Percentiles rank a stretch among this genome's conserved stretches.
Evolutionary conservation across 1,140 invertebrate genomes (phyloP).

Genomic region (Agrilus planipennis): DNA sequence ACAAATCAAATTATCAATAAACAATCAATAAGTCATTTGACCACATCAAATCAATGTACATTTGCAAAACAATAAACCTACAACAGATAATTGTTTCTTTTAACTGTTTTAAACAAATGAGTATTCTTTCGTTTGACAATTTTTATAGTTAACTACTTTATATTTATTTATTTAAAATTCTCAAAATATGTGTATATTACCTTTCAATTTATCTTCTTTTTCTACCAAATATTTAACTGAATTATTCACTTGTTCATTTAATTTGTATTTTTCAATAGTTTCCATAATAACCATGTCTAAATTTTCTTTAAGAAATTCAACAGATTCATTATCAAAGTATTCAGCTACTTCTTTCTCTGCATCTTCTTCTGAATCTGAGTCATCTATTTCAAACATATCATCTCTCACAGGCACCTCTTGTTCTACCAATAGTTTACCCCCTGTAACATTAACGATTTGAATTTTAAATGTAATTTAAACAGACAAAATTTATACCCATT

Average conservation of each 20-base stretch:
- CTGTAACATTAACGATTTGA: too few species aligned
- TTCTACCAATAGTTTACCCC: slow-evolving; percentile 34
- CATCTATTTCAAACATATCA: slow-evolving; percentile 42
- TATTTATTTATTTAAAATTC: not conserved
- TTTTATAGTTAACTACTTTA: too few species aligned
- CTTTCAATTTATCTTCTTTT: slow-evolving; percentile 16
- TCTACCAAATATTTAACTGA: slow-evolving; percentile 22
- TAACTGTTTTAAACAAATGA: too few species aligned
- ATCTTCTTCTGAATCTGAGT: slow-evolving; percentile 41
- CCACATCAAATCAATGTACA: too few species aligned
- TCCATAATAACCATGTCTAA: slow-evolving; percentile 35
- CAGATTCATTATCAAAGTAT: slow-evolving; percentile 26
- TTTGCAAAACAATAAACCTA: too few species aligned
- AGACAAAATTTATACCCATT: too few species aligned
- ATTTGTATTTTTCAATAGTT: slow-evolving; percentile 35
- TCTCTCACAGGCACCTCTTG: slow-evolving; percentile 37
- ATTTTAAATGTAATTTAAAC: too few species aligned
- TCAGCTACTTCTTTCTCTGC: slow-evolving; percentile 22
- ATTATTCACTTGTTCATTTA: slow-evolving; percentile 34
- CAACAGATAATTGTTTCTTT: too few species aligned
- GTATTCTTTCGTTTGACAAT: too few species aligned
- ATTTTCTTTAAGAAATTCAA: slow-evolving; percentile 36
- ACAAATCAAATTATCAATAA: not conserved
- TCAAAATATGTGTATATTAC: slow-evolving; percentile 11
- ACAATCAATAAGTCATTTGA: too few species aligned